phyloP scores from a whole-genome alignment of 2,888 invertebrate genomes.

The Catotricha subobsoleta region DNA sequence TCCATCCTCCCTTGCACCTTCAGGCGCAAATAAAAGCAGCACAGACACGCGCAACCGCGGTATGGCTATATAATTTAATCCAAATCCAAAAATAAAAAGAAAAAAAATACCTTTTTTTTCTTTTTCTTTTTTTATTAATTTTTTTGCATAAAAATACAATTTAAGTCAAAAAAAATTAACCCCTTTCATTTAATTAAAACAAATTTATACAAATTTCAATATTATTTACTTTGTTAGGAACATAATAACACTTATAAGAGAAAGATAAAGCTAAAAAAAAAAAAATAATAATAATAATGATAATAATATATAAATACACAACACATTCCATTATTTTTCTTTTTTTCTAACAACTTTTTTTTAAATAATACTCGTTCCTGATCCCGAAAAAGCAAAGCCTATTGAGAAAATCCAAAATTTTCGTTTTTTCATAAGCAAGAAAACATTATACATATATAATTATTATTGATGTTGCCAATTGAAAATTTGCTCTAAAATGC shows the following conservation, averaged over 20 bases:
- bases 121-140: conserved; percentile 2
- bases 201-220: too few relatives aligned
- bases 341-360: too few relatives aligned
- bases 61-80: conserved; percentile 33
- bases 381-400: background rate
- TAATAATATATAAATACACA: background rate
- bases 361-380: background rate
- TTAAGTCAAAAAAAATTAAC: too few relatives aligned
- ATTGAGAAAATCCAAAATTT: conserved; percentile 2
- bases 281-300: conserved; percentile 1
- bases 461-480: too few relatives aligned
- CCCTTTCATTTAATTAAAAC: too few relatives aligned
- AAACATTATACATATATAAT: too few relatives aligned
- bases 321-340: background rate
- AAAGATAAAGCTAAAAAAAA: conserved; percentile 7
- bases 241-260: too few relatives aligned
- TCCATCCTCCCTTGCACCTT: conserved; percentile 99
- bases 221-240: too few relatives aligned
- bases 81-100: conserved; percentile 5
- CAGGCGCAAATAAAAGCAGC: conserved; percentile 97
- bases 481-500: too few relatives aligned
- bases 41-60: conserved; percentile 83
- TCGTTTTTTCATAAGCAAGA: background rate
- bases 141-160: too few relatives aligned
- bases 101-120: conserved; percentile 1